Evolutionary conservation across 2,888 invertebrate genomes (phyloP).

Genomic region (Agrotis clavis): DNA sequence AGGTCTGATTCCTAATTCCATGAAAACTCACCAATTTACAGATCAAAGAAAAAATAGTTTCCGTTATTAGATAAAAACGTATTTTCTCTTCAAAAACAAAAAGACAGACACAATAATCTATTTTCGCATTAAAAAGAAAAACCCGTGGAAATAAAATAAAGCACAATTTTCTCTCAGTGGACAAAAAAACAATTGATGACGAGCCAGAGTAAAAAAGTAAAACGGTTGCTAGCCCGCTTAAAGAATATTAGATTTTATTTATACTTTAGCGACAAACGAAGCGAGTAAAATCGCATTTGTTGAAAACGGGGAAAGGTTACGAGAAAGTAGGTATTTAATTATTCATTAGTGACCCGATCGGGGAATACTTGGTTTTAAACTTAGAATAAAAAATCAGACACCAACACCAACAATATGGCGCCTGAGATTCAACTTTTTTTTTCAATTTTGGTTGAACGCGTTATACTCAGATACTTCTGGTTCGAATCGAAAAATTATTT

Average conservation of each 20-base stretch:
- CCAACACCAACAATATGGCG: too few species aligned
- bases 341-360: slow-evolving; percentile 30
- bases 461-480: too few species aligned
- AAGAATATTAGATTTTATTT: slow-evolving; percentile 41
- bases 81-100: background rate
- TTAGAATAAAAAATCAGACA: too few species aligned
- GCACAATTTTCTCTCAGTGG: slow-evolving; percentile 37
- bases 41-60: slow-evolving; percentile 2
- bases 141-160: slow-evolving; percentile 16
- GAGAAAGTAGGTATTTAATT: slow-evolving; percentile 42
- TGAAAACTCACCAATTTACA: background rate
- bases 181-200: slow-evolving; percentile 40
- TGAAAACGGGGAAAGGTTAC: slow-evolving; percentile 21
- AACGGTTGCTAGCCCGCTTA: slow-evolving; percentile 20
- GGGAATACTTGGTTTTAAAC: background rate
- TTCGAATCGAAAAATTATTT: too few species aligned
- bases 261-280: slow-evolving; percentile 35
- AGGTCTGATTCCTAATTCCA: background rate
- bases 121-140: slow-evolving; percentile 24
- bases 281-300: slow-evolving; percentile 41
- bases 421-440: too few species aligned
- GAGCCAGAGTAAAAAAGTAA: slow-evolving; percentile 27
- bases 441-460: too few species aligned
- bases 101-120: slow-evolving; percentile 7
- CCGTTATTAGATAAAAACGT: background rate